phyloP scores from a whole-genome alignment of 2,113 vertebrate genomes.

The Lepus europaeus region DNA sequence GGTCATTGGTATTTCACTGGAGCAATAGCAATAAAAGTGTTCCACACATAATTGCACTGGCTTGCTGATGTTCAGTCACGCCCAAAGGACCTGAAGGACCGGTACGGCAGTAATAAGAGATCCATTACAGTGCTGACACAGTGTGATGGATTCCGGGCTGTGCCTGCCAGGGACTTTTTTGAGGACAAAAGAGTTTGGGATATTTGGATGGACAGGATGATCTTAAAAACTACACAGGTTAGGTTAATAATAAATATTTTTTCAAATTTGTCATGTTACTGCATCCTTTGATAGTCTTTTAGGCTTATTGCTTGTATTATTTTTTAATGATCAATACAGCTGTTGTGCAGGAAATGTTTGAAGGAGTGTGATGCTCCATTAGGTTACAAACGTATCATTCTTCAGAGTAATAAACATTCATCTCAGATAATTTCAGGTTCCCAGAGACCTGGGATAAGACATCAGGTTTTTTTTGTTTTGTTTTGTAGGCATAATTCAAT shows the following conservation, averaged over 20 bases:
- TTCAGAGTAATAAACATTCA: constrained; percentile 29
- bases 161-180: neutral
- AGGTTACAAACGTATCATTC: constrained; percentile 19
- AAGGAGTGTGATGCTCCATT: constrained; percentile 31
- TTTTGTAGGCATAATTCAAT: neutral
- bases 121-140: neutral
- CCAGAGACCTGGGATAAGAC: neutral
- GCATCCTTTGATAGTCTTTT: neutral
- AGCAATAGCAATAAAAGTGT: constrained; percentile 42
- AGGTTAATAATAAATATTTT: constrained; percentile 32
- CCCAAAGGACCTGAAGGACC: constrained; percentile 59
- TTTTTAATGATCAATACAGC: constrained; percentile 12
- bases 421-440: constrained; percentile 43
- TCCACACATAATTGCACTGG: constrained; percentile 12
- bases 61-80: neutral
- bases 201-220: neutral
- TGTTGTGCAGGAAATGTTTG: neutral
- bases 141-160: constrained; percentile 3
- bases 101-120: constrained; percentile 15
- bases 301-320: constrained; percentile 30
- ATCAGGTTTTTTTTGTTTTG: neutral
- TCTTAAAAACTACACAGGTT: constrained; percentile 34
- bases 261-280: neutral
- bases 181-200: neutral
- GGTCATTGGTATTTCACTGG: constrained; percentile 33